Evolutionary conservation across 2,113 vertebrate genomes (phyloP), one percentile per base, ranked within the genome.

Genomic region (Carassius gibelio): DNA sequence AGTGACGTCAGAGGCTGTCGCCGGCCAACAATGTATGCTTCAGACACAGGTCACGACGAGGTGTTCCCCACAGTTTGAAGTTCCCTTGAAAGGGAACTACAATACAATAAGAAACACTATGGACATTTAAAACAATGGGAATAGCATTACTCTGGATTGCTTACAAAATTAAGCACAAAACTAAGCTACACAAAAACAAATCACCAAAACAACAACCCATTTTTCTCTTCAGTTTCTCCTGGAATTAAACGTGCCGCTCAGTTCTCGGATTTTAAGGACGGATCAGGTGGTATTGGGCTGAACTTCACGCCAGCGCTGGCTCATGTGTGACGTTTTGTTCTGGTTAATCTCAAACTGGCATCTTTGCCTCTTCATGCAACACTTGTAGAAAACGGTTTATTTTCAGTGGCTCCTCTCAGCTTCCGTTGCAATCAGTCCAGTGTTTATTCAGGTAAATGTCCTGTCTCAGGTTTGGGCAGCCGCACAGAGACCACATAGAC

Each of bases 381-480:
- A 17, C 38, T 19, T 62, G 38, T 15, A 13, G 61, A 62, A 13
- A 13, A 3, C 21, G 61, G 61, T 26, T 87, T 86, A 84, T 83
- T 61, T 87, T 75, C 36, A 64, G 52, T 83, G 80, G 68, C 81
- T 86, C 75, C 74, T 76, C 38, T 66, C 84, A 7, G 48, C 57
- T 87, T 87, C 38, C 87, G 88, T 90, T 82, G 81, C 76, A 84
- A 81, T 87, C 83, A 87, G 75, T 50, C 59, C 66, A 1, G 66
- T 86, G 75, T 90, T 87, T 88, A 85, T 80, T 55, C 74, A 71
- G 66, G 81, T 77, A 85, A 82, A 85, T 75, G 78, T 79, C 72
- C 21, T 17, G 55, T 59, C 57, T 69, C 36, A 62, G 52, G 62
- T 84, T 14, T 68, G 69, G 68, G 21, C 21, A 5, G 34, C 68